These are phyloP conservation scores for Xanthorhoe designata DNA, from an alignment of 2,888 invertebrate genomes.

Conservation along the genomic window DNA sequence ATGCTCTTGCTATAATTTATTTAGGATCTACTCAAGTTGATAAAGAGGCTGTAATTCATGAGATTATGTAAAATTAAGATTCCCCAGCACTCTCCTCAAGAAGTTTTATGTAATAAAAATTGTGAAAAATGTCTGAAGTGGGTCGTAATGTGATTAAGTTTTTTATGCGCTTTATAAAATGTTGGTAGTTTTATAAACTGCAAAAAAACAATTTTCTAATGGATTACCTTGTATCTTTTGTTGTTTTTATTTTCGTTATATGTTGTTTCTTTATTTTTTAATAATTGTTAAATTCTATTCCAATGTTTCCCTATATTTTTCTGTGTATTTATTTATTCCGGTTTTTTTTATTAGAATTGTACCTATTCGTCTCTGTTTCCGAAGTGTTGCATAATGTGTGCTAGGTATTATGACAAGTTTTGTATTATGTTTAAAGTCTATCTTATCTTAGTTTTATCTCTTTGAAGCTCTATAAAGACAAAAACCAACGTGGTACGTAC, in stretches of 20 bases:
- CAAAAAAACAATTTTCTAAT: not conserved
- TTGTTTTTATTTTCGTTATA: not conserved
- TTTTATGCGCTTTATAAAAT: slow-evolving; percentile 15
- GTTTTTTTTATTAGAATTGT: no score
- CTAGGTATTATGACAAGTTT: no score
- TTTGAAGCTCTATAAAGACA: no score
- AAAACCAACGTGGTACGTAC: no score
- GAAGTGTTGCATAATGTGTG: no score
- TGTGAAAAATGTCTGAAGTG: slow-evolving; percentile 39
- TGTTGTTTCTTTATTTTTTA: no score
- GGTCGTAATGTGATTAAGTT: slow-evolving; percentile 35
- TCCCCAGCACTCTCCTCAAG: slow-evolving; percentile 41
- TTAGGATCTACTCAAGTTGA: slow-evolving; percentile 39
- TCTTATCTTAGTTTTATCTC: no score
- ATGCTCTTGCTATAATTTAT: slow-evolving; percentile 25
- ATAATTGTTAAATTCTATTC: no score
- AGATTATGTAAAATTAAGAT: slow-evolving; percentile 52
- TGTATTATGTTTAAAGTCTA: no score
- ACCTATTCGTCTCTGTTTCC: no score
- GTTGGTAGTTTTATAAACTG: not conserved
- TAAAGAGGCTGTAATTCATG: slow-evolving; percentile 51
- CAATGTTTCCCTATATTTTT: no score
- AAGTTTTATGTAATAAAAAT: slow-evolving; percentile 43
- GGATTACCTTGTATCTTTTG: not conserved
- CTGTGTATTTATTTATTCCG: no score